Conservation (phyloP, 2,888 invertebrate genomes). For the Orthonevra nobilis region DNA sequence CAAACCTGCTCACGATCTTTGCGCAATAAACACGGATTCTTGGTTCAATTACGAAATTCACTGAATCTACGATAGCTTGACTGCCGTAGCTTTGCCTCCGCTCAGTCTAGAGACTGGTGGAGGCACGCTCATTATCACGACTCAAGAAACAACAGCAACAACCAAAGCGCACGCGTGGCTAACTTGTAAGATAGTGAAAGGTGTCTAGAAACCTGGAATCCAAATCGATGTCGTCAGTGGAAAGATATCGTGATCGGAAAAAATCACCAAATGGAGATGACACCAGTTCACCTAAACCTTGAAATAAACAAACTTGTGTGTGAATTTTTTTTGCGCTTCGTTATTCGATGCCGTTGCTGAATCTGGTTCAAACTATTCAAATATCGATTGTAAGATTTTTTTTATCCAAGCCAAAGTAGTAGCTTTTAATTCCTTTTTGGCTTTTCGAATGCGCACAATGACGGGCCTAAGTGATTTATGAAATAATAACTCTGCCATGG, state of each 20-base stretch:
- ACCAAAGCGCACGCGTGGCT: conserved; percentile 14
- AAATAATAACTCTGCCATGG: too few relatives aligned
- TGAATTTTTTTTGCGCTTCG: background rate
- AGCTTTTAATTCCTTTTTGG: too few relatives aligned
- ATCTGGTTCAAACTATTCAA: conserved; percentile 1
- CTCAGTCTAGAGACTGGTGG: background rate
- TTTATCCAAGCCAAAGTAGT: too few relatives aligned
- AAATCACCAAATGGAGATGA: conserved; percentile 38
- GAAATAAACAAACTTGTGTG: conserved; percentile 7
- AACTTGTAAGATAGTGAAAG: conserved; percentile 23
- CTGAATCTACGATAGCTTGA: background rate
- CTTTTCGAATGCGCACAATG: too few relatives aligned
- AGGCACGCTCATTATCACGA: conserved; percentile 7
- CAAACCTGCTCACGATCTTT: conserved; percentile 17
- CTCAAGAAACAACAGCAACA: too few relatives aligned
- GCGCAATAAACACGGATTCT: conserved; percentile 1
- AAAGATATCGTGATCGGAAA: background rate
- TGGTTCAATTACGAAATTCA: conserved; percentile 23
- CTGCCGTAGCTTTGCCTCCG: background rate
- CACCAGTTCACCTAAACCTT: conserved; percentile 61
- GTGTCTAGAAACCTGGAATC: conserved; percentile 11
- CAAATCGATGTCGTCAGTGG: conserved; percentile 8
- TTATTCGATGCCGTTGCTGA: conserved; percentile 1
- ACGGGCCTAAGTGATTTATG: too few relatives aligned
- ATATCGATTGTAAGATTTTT: too few relatives aligned